Evolutionary conservation across 2,113 vertebrate species (phyloP).

Genomic region (Deroptyus accipitrinus): DNA sequence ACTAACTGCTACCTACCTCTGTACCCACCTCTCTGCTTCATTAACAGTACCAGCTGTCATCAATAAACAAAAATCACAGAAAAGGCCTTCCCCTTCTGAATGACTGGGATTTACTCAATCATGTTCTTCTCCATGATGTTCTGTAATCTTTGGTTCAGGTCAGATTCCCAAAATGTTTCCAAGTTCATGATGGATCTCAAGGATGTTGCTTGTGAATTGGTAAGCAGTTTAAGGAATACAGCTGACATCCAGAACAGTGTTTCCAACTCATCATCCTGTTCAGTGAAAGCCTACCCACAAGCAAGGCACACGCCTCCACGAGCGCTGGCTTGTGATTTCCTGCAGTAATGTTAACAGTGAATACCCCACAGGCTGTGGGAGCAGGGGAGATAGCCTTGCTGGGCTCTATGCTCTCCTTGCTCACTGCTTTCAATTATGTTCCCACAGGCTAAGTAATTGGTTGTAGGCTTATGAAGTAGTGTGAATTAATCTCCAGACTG

Average conservation of each 20-base stretch:
- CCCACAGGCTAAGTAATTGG: background rate
- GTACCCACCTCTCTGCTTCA: background rate
- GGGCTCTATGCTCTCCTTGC: background rate
- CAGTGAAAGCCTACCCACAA: background rate
- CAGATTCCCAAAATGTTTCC: background rate
- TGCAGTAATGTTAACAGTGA: rapidly evolving
- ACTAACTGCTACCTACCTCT: background rate
- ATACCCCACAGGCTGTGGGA: background rate
- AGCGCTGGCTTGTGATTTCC: background rate
- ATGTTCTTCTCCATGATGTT: background rate
- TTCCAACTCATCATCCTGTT: background rate
- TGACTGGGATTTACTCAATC: background rate
- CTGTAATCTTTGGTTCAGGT: background rate
- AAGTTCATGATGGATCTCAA: background rate
- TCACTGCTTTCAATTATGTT: background rate
- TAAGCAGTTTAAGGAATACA: background rate
- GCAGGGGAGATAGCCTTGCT: background rate
- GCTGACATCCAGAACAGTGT: background rate
- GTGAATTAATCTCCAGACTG: conserved; percentile 20
- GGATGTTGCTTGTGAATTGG: background rate
- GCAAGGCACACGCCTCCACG: background rate
- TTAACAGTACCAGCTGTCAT: background rate
- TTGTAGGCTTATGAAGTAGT: background rate
- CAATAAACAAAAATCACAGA: background rate
- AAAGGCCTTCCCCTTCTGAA: background rate